Base-by-base conservation (phyloP, 2,797 vertebrate species). In the Lophotriccus pileatus region DNA sequence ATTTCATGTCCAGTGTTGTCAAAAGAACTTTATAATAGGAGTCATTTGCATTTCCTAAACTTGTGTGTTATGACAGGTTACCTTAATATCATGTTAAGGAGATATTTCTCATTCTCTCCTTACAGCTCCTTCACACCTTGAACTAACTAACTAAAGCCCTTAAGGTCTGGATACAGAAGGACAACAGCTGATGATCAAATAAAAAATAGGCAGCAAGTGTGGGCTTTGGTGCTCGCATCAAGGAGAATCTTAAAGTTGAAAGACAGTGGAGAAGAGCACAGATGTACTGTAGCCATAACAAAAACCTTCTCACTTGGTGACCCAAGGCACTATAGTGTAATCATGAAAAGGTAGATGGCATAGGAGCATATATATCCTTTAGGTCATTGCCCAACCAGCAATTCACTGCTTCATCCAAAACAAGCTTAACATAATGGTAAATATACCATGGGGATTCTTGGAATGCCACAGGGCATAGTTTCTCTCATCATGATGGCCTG, bases 311-410 rank as follows among this genome's bases (percentile, higher is more conserved):
- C 30, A 36, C 24, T 52, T 14, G 34, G 63, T 85, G 44, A 53
- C 22, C 25, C 28, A 50, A 78, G 27, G 24, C 49, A 39, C n/a
- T 41, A 14, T 30, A 32, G 18, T 37, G 75, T 10, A 20, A 37
- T 12, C n/a, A 55, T 0, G 0, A 78, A 22, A 78, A 78, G 2
- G 13, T 2, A 59, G n/a, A 25, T 4, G 12, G 17, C 23, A 44
- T 1, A 4, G 22, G 24, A 64, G 8, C 17, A 41, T 3, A 44
- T 1, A 1, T 37, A 39, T 52, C 19, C 46, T 84, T 67, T 25
- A 37, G 50, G 34, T 73, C 25, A 32, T 25, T 36, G 41, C 32
- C 34, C 7, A 46, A 12, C 34, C 23, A 34, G 37, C 58, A 66
- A 44, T n/a, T 24, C 17, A 36, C 22, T n/a, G 25, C 59, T 83